These are phyloP conservation scores for Seladonia tumulorum DNA, from an alignment of 2,888 invertebrate species.

Conservation along the genomic window DNA sequence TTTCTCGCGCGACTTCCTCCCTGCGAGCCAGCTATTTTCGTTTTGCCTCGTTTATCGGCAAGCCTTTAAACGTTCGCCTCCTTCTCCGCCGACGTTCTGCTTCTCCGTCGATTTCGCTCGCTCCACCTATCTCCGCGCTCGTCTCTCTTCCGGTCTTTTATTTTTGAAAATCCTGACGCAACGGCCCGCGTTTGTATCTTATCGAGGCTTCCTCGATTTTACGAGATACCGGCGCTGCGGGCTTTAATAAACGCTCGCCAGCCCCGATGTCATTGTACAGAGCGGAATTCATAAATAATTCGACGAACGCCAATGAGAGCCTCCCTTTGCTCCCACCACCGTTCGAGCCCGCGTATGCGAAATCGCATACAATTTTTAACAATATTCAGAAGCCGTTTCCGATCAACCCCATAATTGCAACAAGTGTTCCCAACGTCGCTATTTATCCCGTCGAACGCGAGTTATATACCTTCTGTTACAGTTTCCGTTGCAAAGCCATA, in stretches of 20 bases:
- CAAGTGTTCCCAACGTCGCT: too few relatives aligned
- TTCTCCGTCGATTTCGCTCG: neutral
- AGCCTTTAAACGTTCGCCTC: constrained; percentile 32
- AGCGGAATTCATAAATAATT: constrained; percentile 55
- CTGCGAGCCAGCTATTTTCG: constrained; percentile 54
- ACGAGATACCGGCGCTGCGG: neutral
- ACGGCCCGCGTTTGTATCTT: constrained; percentile 7
- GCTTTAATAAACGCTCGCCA: constrained; percentile 36
- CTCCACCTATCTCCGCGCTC: neutral
- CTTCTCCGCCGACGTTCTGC: neutral
- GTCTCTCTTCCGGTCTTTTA: neutral
- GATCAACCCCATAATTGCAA: too few relatives aligned
- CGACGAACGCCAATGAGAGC: constrained; percentile 9
- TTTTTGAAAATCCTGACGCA: constrained; percentile 29
- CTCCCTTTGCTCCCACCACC: neutral
- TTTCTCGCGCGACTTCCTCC: constrained; percentile 60
- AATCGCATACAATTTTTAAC: neutral
- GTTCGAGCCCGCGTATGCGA: too few relatives aligned
- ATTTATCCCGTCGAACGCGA: neutral
- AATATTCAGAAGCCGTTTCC: too few relatives aligned
- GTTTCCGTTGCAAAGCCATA: neutral
- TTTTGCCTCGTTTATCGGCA: constrained; percentile 49
- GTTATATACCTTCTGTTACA: neutral
- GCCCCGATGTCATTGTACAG: neutral
- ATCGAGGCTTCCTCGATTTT: constrained; percentile 2